Conservation (phyloP, 2,888 invertebrate genomes). For the Anthophora plumipes region DNA sequence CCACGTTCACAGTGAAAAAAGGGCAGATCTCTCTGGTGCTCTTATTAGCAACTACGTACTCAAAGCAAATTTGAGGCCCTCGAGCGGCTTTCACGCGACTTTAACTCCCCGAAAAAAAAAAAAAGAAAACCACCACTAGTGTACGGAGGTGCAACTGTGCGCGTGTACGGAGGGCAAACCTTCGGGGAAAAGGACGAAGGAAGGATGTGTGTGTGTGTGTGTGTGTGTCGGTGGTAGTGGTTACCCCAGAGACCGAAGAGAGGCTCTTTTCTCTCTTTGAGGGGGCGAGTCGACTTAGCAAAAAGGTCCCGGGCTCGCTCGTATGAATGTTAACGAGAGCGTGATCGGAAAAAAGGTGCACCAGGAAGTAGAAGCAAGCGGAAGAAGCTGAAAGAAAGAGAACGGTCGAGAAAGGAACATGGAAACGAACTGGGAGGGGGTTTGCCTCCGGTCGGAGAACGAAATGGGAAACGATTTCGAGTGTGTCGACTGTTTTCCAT, state of each 20-base stretch:
- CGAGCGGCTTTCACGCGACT: conserved; percentile 64
- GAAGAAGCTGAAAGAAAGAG: conserved; percentile 21
- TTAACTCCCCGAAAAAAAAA: conserved; percentile 64
- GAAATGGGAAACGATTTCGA: conserved; percentile 64
- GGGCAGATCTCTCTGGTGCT: neutral
- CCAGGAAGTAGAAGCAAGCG: conserved; percentile 12
- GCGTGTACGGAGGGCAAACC: conserved; percentile 47
- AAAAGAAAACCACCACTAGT: conserved; percentile 20
- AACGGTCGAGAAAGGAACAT: neutral
- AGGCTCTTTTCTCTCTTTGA: conserved; percentile 61
- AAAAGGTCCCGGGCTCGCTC: conserved; percentile 65
- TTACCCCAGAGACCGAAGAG: conserved; percentile 63
- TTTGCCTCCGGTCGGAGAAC: conserved; percentile 6
- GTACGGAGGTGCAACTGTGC: conserved; percentile 52
- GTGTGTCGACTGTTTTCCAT: conserved; percentile 57
- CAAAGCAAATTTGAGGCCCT: conserved; percentile 33
- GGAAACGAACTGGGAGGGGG: neutral
- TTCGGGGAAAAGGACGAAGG: conserved; percentile 30
- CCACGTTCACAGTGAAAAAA: too few species aligned
- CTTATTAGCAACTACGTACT: conserved; percentile 36
- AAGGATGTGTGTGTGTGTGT: too few species aligned
- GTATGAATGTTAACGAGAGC: conserved; percentile 74
- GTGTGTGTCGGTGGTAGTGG: conserved; percentile 26
- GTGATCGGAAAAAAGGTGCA: conserved; percentile 58
- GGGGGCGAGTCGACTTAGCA: conserved; percentile 67